Percentiles rank a stretch among this genome's conserved stretches.
phyloP scores from a whole-genome alignment of 2,888 invertebrate species.

The Cantharis flavilabris region DNA sequence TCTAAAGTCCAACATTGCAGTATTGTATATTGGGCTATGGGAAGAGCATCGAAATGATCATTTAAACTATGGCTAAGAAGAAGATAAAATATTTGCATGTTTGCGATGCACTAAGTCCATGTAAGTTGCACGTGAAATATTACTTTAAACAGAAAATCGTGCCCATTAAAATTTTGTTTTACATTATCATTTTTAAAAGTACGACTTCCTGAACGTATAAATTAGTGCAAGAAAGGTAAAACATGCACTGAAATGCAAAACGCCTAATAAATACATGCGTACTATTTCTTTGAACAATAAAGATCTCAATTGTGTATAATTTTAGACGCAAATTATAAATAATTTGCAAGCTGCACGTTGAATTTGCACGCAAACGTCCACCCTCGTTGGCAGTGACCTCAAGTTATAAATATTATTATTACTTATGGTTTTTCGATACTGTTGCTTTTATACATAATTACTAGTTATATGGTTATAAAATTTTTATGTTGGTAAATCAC shows the following conservation, averaged over 20 bases:
- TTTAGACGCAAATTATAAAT: slow-evolving; percentile 28
- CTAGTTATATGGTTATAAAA: neutral
- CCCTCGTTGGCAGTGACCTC: slow-evolving; percentile 28
- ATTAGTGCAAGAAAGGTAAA: neutral
- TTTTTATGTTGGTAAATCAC: neutral
- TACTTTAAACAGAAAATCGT: neutral
- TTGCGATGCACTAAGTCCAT: neutral
- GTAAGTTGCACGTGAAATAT: neutral
- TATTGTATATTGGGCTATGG: no score
- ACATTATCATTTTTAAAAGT: neutral
- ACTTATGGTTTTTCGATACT: neutral
- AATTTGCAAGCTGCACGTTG: slow-evolving; percentile 24
- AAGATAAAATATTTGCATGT: no score
- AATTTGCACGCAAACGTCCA: slow-evolving; percentile 25
- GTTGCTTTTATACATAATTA: neutral
- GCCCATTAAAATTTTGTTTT: neutral
- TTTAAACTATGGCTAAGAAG: no score
- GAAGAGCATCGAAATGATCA: no score
- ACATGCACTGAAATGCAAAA: slow-evolving; percentile 19
- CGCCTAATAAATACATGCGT: slow-evolving; percentile 18
- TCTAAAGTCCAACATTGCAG: no score
- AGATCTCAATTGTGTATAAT: slow-evolving; percentile 37
- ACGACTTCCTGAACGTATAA: neutral
- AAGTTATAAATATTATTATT: slow-evolving; percentile 10
- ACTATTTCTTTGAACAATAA: slow-evolving; percentile 38